Conservation (phyloP, 1,140 invertebrate species). For the Dendroctonus ponderosae region DNA sequence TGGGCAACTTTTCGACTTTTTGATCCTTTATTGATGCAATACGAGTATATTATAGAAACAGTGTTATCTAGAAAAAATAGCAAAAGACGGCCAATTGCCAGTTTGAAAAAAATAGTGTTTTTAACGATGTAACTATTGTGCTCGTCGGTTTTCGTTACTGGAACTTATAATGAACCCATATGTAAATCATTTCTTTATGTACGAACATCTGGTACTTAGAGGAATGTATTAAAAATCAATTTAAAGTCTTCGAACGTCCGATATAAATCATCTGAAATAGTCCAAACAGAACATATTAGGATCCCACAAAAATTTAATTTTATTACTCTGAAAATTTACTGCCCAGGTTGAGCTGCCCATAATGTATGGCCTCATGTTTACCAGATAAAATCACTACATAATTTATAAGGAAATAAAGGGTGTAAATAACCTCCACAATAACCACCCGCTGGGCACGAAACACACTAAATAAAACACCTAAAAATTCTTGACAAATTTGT, state of each 20-base stretch:
- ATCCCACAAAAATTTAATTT: slow-evolving; percentile 27
- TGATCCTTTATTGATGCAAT: too few species aligned
- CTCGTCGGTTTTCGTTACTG: too few species aligned
- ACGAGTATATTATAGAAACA: too few species aligned
- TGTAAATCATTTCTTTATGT: too few species aligned
- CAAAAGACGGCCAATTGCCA: too few species aligned
- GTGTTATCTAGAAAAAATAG: too few species aligned
- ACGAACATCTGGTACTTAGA: too few species aligned
- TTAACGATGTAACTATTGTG: too few species aligned
- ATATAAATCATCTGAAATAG: slow-evolving; percentile 30
- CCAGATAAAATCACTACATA: slow-evolving; percentile 43
- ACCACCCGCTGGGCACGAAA: slow-evolving; percentile 38
- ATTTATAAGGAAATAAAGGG: slow-evolving; percentile 45
- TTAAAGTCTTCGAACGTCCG: neutral
- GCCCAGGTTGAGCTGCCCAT: slow-evolving; percentile 17
- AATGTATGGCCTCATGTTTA: slow-evolving; percentile 32
- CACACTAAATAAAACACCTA: slow-evolving; percentile 40
- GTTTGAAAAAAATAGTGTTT: too few species aligned
- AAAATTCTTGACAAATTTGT: slow-evolving; percentile 46
- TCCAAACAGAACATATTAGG: slow-evolving; percentile 19
- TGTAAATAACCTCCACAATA: slow-evolving; percentile 47
- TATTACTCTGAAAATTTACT: slow-evolving; percentile 28
- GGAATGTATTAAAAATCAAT: slow-evolving; percentile 4
- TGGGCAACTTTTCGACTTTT: too few species aligned
- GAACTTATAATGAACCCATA: too few species aligned